A percentile compares a stretch with the other conserved stretches of the same genome.
Evolutionary conservation across 2,797 vertebrate species (phyloP).

Genomic region (Natrix natrix): DNA sequence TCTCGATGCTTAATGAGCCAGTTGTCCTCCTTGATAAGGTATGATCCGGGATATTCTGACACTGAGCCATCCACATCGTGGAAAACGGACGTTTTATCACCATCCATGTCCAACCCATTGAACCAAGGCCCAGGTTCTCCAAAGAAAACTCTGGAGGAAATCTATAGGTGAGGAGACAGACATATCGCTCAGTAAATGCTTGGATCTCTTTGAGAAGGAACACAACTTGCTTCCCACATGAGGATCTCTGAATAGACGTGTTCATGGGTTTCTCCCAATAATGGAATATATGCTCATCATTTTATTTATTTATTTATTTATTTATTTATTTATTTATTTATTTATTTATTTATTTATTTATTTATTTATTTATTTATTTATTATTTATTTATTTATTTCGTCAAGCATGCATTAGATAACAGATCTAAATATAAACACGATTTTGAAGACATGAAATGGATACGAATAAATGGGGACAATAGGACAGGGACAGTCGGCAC

Average conservation of each 20-base stretch:
- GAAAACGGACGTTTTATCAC: constrained; percentile 94
- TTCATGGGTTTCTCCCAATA: not conserved
- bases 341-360: too few relatives aligned
- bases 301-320: too few relatives aligned
- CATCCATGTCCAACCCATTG: constrained; percentile 91
- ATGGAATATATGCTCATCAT: not conserved
- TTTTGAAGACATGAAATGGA: too few relatives aligned
- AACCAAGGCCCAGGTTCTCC: constrained; percentile 97
- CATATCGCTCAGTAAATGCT: constrained; percentile 2
- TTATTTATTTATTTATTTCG: too few relatives aligned
- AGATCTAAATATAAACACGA: too few relatives aligned
- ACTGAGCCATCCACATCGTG: constrained; percentile 92
- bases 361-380: not conserved
- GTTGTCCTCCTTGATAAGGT: constrained; percentile 93
- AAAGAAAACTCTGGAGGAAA: constrained; percentile 93
- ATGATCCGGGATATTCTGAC: constrained; percentile 93
- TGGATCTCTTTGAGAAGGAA: not conserved
- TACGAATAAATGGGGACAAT: too few relatives aligned
- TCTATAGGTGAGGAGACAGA: constrained; percentile 69
- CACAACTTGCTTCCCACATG: not conserved
- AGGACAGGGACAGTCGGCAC: too few relatives aligned
- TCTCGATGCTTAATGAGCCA: constrained; percentile 93
- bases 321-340: too few relatives aligned
- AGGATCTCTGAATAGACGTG: not conserved
- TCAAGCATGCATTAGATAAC: too few relatives aligned